phyloP scores from a whole-genome alignment of 2,888 invertebrate genomes.

The Augochlorella aurata region DNA sequence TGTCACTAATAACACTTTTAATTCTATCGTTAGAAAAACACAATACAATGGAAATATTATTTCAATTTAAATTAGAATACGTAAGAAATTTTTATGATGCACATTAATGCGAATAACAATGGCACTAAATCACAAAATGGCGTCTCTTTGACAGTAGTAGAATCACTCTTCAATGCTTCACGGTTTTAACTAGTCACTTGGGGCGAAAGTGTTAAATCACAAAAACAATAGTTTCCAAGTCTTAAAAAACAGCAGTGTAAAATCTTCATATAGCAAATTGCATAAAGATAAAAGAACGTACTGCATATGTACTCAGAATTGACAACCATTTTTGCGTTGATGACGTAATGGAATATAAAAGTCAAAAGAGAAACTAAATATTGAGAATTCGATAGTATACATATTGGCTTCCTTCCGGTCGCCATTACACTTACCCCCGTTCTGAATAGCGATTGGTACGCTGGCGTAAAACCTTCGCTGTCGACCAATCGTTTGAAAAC shows the following conservation, averaged over 20 bases:
- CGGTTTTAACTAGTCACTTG: constrained; percentile 34
- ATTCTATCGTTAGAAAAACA: constrained; percentile 30
- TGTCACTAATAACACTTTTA: constrained; percentile 25
- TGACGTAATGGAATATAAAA: constrained; percentile 66
- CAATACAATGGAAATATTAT: constrained; percentile 27
- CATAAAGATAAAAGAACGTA: constrained; percentile 30
- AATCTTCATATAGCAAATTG: constrained; percentile 2
- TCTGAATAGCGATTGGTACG: constrained; percentile 52
- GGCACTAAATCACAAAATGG: constrained; percentile 60
- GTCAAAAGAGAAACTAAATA: constrained; percentile 56
- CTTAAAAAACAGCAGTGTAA: constrained; percentile 5
- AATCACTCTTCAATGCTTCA: constrained; percentile 47
- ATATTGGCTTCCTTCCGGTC: constrained; percentile 58
- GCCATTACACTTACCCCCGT: constrained; percentile 37
- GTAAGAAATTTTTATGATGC: constrained; percentile 20
- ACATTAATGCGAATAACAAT: constrained; percentile 39
- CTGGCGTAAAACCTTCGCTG: constrained; percentile 44
- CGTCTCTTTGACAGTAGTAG: constrained; percentile 44
- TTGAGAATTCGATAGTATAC: constrained; percentile 12
- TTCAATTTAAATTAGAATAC: constrained; percentile 25
- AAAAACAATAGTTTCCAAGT: constrained; percentile 17
- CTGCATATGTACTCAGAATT: constrained; percentile 53
- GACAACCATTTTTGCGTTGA: constrained; percentile 60
- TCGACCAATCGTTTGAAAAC: constrained; percentile 61
- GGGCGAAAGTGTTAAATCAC: constrained; percentile 27